Base-by-base conservation (phyloP, 2,113 vertebrate species). In the Phrynosoma platyrhinos region DNA sequence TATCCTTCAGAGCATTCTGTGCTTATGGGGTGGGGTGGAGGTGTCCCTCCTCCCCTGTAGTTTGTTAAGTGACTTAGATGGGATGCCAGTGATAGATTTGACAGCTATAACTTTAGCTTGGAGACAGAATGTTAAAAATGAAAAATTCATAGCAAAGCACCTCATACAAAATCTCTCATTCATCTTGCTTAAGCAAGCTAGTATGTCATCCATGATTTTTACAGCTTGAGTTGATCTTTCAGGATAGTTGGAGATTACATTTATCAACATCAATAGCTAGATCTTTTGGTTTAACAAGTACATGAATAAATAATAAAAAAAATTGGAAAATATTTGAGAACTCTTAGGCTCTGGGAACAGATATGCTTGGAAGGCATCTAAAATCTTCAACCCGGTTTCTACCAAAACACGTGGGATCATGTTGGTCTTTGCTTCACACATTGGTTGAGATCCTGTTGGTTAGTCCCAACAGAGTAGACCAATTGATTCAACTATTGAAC, bases 171-270 rank as follows among this genome's bases (percentile, higher is more conserved):
- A 88, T 82, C 69, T 84, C 36, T 83, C 79, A 89, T 84, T 88
- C 72, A 90, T 90, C 93, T 91, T 82, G 47, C 81, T 91, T 93
- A 53, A 79, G 58, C 89, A 93, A 86, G 74, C 75, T 80, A 85
- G 80, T 30, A 90, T 86, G 52, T 47, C n/a, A 79, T 83, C n/a
- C 52, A 79, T 90, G 62, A 40, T 55, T 71, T 83, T 81, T 86
- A 47, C 0, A 91, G 9, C 58, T 91, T 81, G 21, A 55, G 81
- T 66, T 93, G 64, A 16, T 62, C 1, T 87, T 84, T 84, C 53
- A 84, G 93, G 58, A 2, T 87, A 40, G 91, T 68, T 81, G 74
- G 75, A 69, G 52, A 69, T 75, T 88, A 85, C 16, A 85, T 86
- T 85, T 75, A 88, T 78, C 83, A 92, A 78, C 82, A 91, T 58